A percentile compares a stretch with the other conserved stretches of the same genome.
Evolutionary conservation across 2,113 vertebrate species (phyloP).

Genomic region (Amphiprion percula): DNA sequence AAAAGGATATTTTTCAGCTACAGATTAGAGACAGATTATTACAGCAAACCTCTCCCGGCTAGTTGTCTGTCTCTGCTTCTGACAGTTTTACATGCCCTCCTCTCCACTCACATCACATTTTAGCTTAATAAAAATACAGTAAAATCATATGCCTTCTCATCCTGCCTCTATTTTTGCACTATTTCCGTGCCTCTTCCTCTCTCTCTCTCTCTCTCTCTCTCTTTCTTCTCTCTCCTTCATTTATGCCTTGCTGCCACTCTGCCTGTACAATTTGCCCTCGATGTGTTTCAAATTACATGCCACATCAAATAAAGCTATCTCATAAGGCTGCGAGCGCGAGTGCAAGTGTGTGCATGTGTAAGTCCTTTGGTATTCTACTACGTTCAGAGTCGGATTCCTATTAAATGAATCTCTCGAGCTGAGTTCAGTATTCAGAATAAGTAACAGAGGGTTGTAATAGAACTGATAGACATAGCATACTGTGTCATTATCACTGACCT

Average conservation of each 20-base stretch:
- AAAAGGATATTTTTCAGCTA: slow-evolving; percentile 1
- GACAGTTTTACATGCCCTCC: background rate
- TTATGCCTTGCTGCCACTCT: slow-evolving; percentile 28
- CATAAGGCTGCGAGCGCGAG: slow-evolving; percentile 20
- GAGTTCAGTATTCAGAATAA: slow-evolving; percentile 71
- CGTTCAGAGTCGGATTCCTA: slow-evolving; percentile 59
- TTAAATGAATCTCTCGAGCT: slow-evolving; percentile 60
- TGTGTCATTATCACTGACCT: slow-evolving; percentile 75
- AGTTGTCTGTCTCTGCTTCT: background rate
- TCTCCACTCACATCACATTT: background rate
- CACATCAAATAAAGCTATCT: slow-evolving; percentile 71
- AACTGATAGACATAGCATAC: slow-evolving; percentile 59
- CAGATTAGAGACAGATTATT: slow-evolving; percentile 18
- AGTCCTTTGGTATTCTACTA: slow-evolving; percentile 49
- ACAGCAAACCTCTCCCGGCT: slow-evolving; percentile 10
- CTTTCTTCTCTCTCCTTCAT: slow-evolving; percentile 12
- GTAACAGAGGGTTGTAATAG: slow-evolving; percentile 56
- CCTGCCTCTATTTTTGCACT: background rate
- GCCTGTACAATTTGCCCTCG: slow-evolving; percentile 54
- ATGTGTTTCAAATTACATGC: slow-evolving; percentile 76
- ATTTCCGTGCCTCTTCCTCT: background rate
- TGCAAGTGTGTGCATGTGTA: slow-evolving; percentile 29
- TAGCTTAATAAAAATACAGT: background rate
- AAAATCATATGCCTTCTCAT: background rate
- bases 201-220: background rate